Conservation (phyloP, 2,888 invertebrate genomes). For the Polia nebulosa region DNA sequence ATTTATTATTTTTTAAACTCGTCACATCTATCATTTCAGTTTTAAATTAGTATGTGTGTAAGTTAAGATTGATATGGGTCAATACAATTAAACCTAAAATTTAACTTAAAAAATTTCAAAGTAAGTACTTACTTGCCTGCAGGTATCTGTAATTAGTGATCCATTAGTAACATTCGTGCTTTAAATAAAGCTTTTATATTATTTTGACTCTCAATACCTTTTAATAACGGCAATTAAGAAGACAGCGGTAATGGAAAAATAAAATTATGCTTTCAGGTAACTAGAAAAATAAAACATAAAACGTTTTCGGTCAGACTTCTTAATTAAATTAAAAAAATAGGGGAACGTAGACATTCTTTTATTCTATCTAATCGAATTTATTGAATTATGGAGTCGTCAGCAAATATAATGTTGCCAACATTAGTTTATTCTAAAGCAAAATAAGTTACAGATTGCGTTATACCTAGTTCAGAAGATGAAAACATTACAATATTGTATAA, state of each 20-base stretch:
- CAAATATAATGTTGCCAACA: neutral
- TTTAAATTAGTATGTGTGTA: constrained; percentile 28
- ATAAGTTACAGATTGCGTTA: constrained; percentile 24
- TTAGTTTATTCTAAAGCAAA: constrained; percentile 22
- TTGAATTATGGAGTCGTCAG: constrained; percentile 5
- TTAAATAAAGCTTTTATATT: constrained; percentile 67
- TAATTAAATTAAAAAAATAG: constrained; percentile 58
- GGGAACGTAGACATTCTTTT: constrained; percentile 16
- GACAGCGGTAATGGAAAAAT: constrained; percentile 78
- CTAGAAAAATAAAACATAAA: constrained; percentile 67
- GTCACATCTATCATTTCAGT: constrained; percentile 34
- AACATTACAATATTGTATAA: constrained; percentile 46
- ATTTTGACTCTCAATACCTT: constrained; percentile 69
- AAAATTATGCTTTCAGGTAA: constrained; percentile 73
- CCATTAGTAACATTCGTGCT: constrained; percentile 70
- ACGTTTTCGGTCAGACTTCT: constrained; percentile 51
- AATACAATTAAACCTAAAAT: constrained; percentile 25
- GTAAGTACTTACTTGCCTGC: constrained; percentile 7
- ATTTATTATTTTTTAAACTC: constrained; percentile 40
- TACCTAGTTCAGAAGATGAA: constrained; percentile 14
- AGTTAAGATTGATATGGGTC: constrained; percentile 6
- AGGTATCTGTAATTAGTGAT: constrained; percentile 64
- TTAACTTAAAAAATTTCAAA: constrained; percentile 40
- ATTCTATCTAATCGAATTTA: constrained; percentile 22
- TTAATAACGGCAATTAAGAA: constrained; percentile 76